Evolutionary conservation across 2,113 vertebrate species (phyloP), one percentile per base, ranked within the genome.

Genomic region (Sitta europaea): DNA sequence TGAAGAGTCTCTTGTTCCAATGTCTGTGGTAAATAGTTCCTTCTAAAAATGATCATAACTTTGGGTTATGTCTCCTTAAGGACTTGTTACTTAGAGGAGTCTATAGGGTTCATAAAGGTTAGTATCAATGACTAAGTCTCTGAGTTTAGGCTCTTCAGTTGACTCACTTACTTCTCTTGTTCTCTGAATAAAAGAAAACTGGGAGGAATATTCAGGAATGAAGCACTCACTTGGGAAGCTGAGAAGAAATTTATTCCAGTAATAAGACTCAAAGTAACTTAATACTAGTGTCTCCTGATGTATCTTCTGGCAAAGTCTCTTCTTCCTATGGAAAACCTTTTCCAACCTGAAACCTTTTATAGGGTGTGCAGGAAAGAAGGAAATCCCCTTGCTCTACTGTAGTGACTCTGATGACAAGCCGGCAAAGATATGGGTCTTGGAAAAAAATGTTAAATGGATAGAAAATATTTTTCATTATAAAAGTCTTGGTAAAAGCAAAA

Each of bases 11-110:
- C 4, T 38, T 59, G 9, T 90, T 93, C 45, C 58, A 51, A 21
- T 17, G 25, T 48, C 62, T 94, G 59, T 80, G 83, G 63, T 80
- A 96, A 94, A 96, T 70, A 90, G 38, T 29, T 27, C 29, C 12
- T 88, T 88, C 38, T 88, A 63, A 94, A 91, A 90, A 27, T 19
- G 20, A 62, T 51, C 67, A 59, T 85, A 90, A 86, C 78, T 94
- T 94, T 43, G 16, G 19, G 20, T 83, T 78, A 92, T 47, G 25
- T 80, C 22, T 93, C 94, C 87, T 86, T 76, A 70, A 90, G 82
- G 92, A 94, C 42, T 47, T 94, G 14, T 96, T 94, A 88, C 86
- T 94, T 95, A 92, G 93, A 93, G 38, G 13, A 80, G 40, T 80
- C 87, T 76, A 35, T 48, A 74, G 29, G 28, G 58, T 88, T 95